Evolutionary conservation across 2,797 vertebrate species (phyloP).

Genomic region (Setipinna tenuifilis): DNA sequence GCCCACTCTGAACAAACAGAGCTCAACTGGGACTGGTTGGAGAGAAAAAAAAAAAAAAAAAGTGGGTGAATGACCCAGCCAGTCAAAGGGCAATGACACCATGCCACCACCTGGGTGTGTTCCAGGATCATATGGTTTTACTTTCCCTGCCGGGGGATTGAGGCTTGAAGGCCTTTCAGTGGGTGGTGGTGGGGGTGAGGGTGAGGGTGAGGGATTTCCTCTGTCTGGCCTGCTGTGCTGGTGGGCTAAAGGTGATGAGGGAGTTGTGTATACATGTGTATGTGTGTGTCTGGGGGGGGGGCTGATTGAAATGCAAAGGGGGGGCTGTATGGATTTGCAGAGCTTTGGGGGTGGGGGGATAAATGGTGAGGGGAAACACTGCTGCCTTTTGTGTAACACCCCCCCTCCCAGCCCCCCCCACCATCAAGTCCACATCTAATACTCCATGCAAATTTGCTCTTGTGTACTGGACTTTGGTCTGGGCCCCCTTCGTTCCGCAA

Average conservation of each 20-base stretch:
- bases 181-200: neutral
- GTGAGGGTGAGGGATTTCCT: neutral
- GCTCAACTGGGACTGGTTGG: neutral
- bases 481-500: neutral
- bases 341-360: too few relatives aligned
- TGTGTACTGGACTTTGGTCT: constrained; percentile 56
- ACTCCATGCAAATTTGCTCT: constrained; percentile 49
- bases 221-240: constrained; percentile 10
- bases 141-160: neutral
- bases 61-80: constrained; percentile 8
- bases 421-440: constrained; percentile 62
- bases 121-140: constrained; percentile 7
- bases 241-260: neutral
- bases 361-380: constrained; percentile 64
- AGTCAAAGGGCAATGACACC: constrained; percentile 27
- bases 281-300: constrained; percentile 54
- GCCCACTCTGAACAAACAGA: neutral
- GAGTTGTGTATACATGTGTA: neutral
- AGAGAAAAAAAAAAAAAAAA: neutral
- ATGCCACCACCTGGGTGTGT: neutral
- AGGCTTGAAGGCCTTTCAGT: neutral
- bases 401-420: neutral
- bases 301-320: constrained; percentile 75
- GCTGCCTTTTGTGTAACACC: constrained; percentile 62
- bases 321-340: neutral